phyloP scores from a whole-genome alignment of 2,113 vertebrate species.

The Hippoglossus stenolepis region DNA sequence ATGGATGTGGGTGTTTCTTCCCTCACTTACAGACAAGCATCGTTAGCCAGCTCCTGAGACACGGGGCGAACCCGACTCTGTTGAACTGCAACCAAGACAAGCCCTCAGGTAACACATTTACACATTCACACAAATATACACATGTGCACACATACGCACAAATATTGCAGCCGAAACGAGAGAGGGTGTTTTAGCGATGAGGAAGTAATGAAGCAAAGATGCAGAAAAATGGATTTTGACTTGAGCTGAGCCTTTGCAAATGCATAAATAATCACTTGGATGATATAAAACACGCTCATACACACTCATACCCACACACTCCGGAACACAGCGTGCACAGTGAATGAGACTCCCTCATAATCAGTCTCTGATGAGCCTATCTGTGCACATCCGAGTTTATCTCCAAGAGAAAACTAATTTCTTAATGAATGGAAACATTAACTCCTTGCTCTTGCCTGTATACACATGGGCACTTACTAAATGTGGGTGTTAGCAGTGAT shows the following conservation, averaged over 20 bases:
- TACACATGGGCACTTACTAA: conserved; percentile 14
- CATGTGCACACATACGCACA: conserved; percentile 7
- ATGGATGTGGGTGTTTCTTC: conserved; percentile 33
- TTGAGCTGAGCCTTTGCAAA: conserved; percentile 32
- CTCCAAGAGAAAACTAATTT: conserved; percentile 11
- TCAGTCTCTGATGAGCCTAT: conserved; percentile 21
- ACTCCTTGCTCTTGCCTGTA: not conserved
- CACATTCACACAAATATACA: not conserved
- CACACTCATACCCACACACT: not conserved
- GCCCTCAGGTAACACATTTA: conserved; percentile 87
- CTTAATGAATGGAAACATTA: conserved; percentile 24
- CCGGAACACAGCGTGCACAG: not conserved
- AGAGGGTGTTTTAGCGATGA: not conserved
- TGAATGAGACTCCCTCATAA: conserved; percentile 7
- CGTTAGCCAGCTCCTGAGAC: conserved; percentile 89
- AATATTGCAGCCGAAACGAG: conserved; percentile 7
- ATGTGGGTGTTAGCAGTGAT: not conserved
- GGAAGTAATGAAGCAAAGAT: conserved; percentile 43
- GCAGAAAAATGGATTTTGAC: conserved; percentile 36
- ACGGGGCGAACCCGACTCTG: conserved; percentile 88
- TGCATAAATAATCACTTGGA: conserved; percentile 39
- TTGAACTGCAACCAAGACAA: conserved; percentile 94
- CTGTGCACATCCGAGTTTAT: conserved; percentile 17
- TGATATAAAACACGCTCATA: conserved; percentile 17
- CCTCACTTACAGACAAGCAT: conserved; percentile 85